A percentile compares a stretch with the other conserved stretches of the same genome.
phyloP scores from a whole-genome alignment of 2,888 invertebrate genomes.

The Ennomos erosarius region DNA sequence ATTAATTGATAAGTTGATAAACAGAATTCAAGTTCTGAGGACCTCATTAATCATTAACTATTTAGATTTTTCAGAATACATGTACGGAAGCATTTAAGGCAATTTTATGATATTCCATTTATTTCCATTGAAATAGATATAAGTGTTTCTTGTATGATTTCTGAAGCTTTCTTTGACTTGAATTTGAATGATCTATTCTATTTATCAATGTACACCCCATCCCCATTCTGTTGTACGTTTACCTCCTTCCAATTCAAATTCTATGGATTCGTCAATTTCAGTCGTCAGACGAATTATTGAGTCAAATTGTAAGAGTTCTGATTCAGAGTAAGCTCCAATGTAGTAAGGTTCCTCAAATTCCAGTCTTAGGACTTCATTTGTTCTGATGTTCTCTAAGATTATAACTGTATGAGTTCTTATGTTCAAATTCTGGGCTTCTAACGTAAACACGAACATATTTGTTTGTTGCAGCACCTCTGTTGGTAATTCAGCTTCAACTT shows the following conservation, averaged over 20 bases:
- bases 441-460: slow-evolving; percentile 43
- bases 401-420: slow-evolving; percentile 31
- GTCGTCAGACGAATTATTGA: slow-evolving; percentile 29
- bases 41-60: too few relatives aligned
- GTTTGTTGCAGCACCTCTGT: slow-evolving; percentile 36
- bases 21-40: too few relatives aligned
- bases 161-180: too few relatives aligned
- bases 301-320: slow-evolving; percentile 27
- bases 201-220: too few relatives aligned
- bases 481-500: slow-evolving; percentile 34
- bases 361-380: slow-evolving; percentile 8
- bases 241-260: slow-evolving; percentile 36
- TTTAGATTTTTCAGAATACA: too few relatives aligned
- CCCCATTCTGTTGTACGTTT: background rate
- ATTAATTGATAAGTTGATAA: too few relatives aligned
- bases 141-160: too few relatives aligned
- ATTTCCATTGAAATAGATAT: too few relatives aligned
- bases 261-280: slow-evolving; percentile 26
- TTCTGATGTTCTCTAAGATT: slow-evolving; percentile 23
- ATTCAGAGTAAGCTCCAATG: slow-evolving; percentile 31
- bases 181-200: too few relatives aligned
- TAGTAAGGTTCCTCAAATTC: slow-evolving; percentile 33
- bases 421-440: slow-evolving; percentile 38
- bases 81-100: too few relatives aligned
- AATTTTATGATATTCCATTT: too few relatives aligned